Percentiles rank a stretch among this genome's conserved stretches.
phyloP scores from a whole-genome alignment of 2,113 vertebrate genomes.

The Ivindomyrus marchei region DNA sequence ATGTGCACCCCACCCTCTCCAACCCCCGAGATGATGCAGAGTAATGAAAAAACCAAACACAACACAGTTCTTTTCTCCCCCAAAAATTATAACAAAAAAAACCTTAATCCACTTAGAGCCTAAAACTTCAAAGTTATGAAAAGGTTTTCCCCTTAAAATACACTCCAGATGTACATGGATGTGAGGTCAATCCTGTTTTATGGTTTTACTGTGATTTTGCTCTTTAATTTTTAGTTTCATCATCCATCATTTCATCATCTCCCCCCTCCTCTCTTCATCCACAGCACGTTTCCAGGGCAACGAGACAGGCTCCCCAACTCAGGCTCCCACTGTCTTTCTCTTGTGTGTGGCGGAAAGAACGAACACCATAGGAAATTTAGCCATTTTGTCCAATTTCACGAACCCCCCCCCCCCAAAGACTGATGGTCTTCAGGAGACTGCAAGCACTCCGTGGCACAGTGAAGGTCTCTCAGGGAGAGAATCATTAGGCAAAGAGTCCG shows the following conservation, averaged over 20 bases:
- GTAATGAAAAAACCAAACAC: slow-evolving; percentile 18
- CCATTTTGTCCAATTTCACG: slow-evolving; percentile 14
- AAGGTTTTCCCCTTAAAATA: slow-evolving; percentile 33
- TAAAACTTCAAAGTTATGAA: slow-evolving; percentile 37
- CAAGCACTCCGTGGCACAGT: not conserved
- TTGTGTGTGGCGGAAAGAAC: slow-evolving; percentile 21
- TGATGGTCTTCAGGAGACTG: not conserved
- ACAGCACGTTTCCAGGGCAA: slow-evolving; percentile 10
- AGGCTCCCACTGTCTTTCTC: slow-evolving; percentile 9
- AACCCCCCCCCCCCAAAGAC: not conserved
- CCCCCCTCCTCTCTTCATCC: not conserved
- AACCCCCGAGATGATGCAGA: not conserved
- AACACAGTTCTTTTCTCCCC: slow-evolving; percentile 25
- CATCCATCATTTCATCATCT: not conserved
- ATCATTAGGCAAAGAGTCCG: not conserved
- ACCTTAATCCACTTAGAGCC: slow-evolving; percentile 18
- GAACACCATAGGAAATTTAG: slow-evolving; percentile 28
- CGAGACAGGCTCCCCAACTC: not conserved
- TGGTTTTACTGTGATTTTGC: not conserved
- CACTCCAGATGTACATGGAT: slow-evolving; percentile 28
- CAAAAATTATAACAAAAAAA: slow-evolving; percentile 25
- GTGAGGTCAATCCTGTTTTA: not conserved
- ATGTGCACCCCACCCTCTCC: not conserved
- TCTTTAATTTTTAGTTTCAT: not conserved
- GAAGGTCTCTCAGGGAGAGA: not conserved